Percentiles rank a stretch among this genome's conserved stretches.
Evolutionary conservation across 2,797 vertebrate species (phyloP).

Genomic region (Enteromius paludinosus): DNA sequence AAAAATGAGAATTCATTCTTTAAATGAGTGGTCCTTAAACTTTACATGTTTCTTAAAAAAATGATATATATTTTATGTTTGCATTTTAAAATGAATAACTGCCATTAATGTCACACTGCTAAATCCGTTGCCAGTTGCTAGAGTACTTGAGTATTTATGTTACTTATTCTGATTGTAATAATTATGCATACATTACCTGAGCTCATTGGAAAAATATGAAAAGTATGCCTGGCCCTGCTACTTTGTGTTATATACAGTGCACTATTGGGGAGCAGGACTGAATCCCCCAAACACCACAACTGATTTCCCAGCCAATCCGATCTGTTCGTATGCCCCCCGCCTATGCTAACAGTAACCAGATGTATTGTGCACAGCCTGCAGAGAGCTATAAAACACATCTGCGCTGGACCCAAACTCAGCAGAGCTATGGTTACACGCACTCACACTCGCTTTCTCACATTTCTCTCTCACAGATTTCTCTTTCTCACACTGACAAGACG

Average conservation of each 20-base stretch:
- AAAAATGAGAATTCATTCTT: not conserved
- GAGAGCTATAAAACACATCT: conserved; percentile 52
- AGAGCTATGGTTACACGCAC: conserved; percentile 25
- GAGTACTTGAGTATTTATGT: not conserved
- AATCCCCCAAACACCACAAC: not conserved
- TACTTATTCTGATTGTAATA: not conserved
- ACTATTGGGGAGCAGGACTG: not conserved
- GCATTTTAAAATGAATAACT: not conserved
- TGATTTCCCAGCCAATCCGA: conserved; percentile 30
- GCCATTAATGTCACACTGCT: not conserved
- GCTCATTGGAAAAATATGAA: conserved; percentile 19
- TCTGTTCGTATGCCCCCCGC: conserved; percentile 5
- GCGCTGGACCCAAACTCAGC: conserved; percentile 8
- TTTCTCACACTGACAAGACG: conserved; percentile 38
- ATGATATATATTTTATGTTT: not conserved
- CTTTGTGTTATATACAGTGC: not conserved
- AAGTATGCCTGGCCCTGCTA: not conserved
- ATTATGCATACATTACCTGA: not conserved
- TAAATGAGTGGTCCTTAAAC: not conserved
- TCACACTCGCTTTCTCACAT: conserved; percentile 22
- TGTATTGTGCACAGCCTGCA: conserved; percentile 15
- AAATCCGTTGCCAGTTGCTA: not conserved
- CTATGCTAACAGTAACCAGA: conserved; percentile 47
- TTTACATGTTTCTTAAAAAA: not conserved
- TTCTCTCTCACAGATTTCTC: conserved; percentile 25